phyloP scores from a whole-genome alignment of 2,888 invertebrate genomes.

The Metopia argyrocephala region DNA sequence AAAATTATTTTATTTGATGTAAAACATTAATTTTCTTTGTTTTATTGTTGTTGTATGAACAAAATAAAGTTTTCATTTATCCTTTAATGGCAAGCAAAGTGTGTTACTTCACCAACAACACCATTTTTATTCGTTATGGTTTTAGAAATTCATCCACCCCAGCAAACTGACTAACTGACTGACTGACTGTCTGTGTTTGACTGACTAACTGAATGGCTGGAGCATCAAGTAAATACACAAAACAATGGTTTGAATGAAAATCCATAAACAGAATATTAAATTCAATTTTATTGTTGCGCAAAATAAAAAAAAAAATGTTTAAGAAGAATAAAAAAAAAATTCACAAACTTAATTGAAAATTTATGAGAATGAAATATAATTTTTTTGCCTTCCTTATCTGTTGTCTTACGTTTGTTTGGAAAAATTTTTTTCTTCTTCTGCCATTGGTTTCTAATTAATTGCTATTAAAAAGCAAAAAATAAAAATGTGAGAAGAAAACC shows the following conservation, averaged over 20 bases:
- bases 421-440: neutral
- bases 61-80: slow-evolving; percentile 24
- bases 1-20: slow-evolving; percentile 63
- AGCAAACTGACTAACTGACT: slow-evolving; percentile 3
- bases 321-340: slow-evolving; percentile 9
- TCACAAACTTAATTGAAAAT: slow-evolving; percentile 50
- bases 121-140: neutral
- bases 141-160: neutral
- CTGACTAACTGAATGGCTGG: neutral
- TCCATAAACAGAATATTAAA: slow-evolving; percentile 63
- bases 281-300: slow-evolving; percentile 56
- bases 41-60: slow-evolving; percentile 20
- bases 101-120: neutral
- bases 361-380: slow-evolving; percentile 21
- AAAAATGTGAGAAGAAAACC: slow-evolving; percentile 18
- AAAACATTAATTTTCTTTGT: slow-evolving; percentile 59
- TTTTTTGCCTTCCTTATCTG: slow-evolving; percentile 14
- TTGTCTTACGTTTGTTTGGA: neutral
- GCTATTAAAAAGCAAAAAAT: slow-evolving; percentile 53
- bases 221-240: neutral
- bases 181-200: neutral
- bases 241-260: slow-evolving; percentile 44
- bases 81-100: neutral
- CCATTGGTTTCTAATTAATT: slow-evolving; percentile 57
- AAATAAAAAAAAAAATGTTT: too few relatives aligned